Evolutionary conservation across 2,113 vertebrate species (phyloP), one percentile per base, ranked within the genome.

Genomic region (Bubo bubo): DNA sequence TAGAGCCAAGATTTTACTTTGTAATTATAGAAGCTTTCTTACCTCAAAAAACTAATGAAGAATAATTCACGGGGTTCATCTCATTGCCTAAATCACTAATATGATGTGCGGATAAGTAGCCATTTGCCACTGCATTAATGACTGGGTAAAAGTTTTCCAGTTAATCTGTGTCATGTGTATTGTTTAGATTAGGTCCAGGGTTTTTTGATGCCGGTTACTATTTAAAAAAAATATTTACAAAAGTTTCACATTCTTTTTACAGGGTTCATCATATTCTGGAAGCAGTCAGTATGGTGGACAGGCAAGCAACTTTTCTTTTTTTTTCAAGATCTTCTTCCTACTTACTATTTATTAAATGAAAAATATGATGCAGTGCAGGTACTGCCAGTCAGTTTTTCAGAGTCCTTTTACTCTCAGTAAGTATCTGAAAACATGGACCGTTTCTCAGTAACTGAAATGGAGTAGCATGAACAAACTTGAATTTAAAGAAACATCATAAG

Each of bases 281-380:
- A 79, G 73, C 52, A 89, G 52, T 15, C 96, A 96, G 35, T 94
- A 97, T 8, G 90, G 93, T 15, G 96, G 93, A 89, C 96, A 96
- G 95, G 95, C 58, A 97, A 96, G 95, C 8, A 87, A 47, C 32
- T 74, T 91, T 84, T 79, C 35, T 82, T 84, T 82, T 84, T 76
- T 60, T 93, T 91, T 75, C 66, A 79, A 89, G 37, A 66, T 17
- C 6, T 27, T 64, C 34, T 76, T 93, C 43, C 73, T 81, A 52
- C 34, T 59, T 89, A 14, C 21, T 71, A 11, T 49, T 84, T 89
- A 55, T 32, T 66, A 59, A 55, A n/a, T 55, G 19, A 86, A 84
- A 90, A 74, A 58, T 26, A 35, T 1, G 3, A 68, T 63, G 22
- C 37, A 58, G 19, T 53, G n/a, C n/a, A 62, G 20, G 19, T 50